A percentile compares a stretch with the other conserved stretches of the same genome.
These are phyloP conservation scores for Trypoxylon attenuatum DNA, from an alignment of 2,888 invertebrate species.

Conservation along the genomic window DNA sequence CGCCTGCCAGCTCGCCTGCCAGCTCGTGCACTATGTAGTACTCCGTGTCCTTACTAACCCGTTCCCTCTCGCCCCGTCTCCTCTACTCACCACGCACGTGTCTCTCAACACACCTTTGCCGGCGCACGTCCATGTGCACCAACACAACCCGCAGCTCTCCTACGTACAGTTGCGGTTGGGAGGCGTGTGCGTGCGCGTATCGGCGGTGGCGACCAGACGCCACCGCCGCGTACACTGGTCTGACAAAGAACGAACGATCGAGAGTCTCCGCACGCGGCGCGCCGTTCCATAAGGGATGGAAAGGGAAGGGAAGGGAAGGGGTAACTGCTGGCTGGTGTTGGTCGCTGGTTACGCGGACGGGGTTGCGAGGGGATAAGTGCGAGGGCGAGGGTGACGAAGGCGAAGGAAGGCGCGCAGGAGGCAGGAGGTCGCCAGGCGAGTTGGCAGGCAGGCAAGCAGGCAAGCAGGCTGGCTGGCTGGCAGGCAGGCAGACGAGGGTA, in stretches of 20 bases:
- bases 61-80: not conserved
- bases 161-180: slow-evolving; percentile 17
- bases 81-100: no score
- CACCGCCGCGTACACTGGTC: slow-evolving; percentile 11
- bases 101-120: no score
- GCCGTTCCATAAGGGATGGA: not conserved
- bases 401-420: no score
- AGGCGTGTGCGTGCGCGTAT: slow-evolving; percentile 23
- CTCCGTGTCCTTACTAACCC: not conserved
- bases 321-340: not conserved
- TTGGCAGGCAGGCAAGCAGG: not conserved
- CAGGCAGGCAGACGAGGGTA: not conserved
- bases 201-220: no score
- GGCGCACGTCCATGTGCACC: not conserved
- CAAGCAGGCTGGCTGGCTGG: slow-evolving; percentile 17
- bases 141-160: no score
- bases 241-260: slow-evolving; percentile 21
- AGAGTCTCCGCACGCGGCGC: slow-evolving; percentile 8
- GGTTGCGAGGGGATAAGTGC: no score
- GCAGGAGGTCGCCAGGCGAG: not conserved
- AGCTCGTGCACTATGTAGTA: slow-evolving; percentile 5
- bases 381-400: slow-evolving; percentile 5
- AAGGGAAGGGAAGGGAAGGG: slow-evolving; percentile 1
- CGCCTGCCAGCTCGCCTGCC: not conserved
- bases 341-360: not conserved